Evolutionary conservation across 2,113 vertebrate genomes (phyloP).

Genomic region (Brachionichthys hirsutus): DNA sequence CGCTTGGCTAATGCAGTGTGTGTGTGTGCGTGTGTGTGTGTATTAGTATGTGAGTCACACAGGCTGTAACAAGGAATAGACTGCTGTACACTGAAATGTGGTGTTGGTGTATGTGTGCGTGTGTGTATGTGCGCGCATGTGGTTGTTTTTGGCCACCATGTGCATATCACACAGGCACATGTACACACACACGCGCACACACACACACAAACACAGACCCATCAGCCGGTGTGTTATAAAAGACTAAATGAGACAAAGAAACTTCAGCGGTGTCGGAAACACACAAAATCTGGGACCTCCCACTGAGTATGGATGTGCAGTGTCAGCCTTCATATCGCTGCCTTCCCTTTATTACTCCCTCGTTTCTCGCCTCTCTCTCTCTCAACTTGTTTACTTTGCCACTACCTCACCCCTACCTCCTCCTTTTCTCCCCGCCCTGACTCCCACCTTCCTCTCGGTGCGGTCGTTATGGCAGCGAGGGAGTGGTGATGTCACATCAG

Average conservation of each 20-base stretch:
- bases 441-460: slow-evolving; percentile 13
- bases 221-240: slow-evolving; percentile 9
- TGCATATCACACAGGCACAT: background rate
- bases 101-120: no score
- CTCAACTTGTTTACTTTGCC: slow-evolving; percentile 49
- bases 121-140: no score
- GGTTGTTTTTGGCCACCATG: no score
- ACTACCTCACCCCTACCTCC: slow-evolving; percentile 22
- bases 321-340: slow-evolving; percentile 46
- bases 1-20: slow-evolving; percentile 19
- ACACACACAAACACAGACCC: slow-evolving; percentile 5
- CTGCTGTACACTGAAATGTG: slow-evolving; percentile 36
- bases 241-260: slow-evolving; percentile 52
- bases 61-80: slow-evolving; percentile 29
- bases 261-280: slow-evolving; percentile 35
- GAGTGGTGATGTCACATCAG: slow-evolving; percentile 9
- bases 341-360: slow-evolving; percentile 49
- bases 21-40: slow-evolving; percentile 21
- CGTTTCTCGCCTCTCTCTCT: slow-evolving; percentile 42
- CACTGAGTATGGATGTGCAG: slow-evolving; percentile 41
- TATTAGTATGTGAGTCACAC: slow-evolving; percentile 27
- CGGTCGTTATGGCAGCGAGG: slow-evolving; percentile 8
- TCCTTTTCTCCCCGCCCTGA: background rate
- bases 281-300: slow-evolving; percentile 49
- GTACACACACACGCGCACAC: background rate